Conservation (phyloP, 2,888 invertebrate genomes). For the Conus canariensis region DNA sequence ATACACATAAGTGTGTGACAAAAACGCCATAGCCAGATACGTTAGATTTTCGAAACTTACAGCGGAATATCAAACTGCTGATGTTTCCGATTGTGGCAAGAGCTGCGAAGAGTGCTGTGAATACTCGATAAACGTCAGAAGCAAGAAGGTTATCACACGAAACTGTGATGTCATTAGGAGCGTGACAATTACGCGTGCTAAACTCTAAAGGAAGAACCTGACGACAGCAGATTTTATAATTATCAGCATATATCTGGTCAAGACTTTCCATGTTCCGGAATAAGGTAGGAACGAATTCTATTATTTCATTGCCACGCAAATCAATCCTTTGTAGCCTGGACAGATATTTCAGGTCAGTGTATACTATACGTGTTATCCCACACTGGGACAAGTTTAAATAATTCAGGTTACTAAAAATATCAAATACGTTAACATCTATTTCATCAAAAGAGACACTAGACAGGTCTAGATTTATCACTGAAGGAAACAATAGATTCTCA, state of each 20-base stretch:
- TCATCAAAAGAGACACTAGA: background rate
- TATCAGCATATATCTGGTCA: slow-evolving; percentile 8
- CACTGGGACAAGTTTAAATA: background rate
- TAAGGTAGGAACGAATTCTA: background rate
- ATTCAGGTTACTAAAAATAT: background rate
- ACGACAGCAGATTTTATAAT: slow-evolving; percentile 44
- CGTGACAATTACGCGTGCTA: slow-evolving; percentile 30
- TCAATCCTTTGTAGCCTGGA: background rate
- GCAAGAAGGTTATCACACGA: slow-evolving; percentile 42
- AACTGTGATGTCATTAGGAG: slow-evolving; percentile 36
- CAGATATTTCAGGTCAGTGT: background rate
- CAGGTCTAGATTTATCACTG: background rate
- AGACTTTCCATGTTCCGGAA: slow-evolving; percentile 12
- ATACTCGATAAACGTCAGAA: slow-evolving; percentile 50
- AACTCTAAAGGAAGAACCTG: background rate
- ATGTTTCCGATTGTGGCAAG: slow-evolving; percentile 56
- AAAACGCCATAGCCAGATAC: slow-evolving; percentile 53
- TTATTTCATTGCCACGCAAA: background rate
- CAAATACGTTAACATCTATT: background rate
- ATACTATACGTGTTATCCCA: background rate
- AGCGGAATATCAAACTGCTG: slow-evolving; percentile 49
- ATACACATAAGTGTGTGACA: slow-evolving; percentile 54
- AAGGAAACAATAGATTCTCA: background rate
- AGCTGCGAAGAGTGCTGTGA: slow-evolving; percentile 57
- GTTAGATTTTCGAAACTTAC: slow-evolving; percentile 57